These are phyloP conservation scores for Anorthoa munda DNA, from an alignment of 2,888 invertebrate genomes.

Conservation along the genomic window DNA sequence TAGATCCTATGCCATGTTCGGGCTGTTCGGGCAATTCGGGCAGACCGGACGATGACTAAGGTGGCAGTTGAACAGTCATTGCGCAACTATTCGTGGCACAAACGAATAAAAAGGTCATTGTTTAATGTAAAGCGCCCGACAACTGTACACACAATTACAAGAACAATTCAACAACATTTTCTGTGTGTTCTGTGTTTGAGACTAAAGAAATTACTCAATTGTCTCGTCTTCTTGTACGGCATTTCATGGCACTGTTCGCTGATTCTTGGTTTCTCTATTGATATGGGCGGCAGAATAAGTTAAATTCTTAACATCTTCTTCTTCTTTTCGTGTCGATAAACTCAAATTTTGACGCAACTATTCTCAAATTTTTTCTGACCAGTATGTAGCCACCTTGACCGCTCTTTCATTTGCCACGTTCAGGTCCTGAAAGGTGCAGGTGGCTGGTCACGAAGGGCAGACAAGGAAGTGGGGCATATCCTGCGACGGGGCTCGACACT, in stretches of 20 bases:
- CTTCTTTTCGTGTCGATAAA: too few relatives aligned
- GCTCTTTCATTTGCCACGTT: too few relatives aligned
- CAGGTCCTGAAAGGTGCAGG: too few relatives aligned
- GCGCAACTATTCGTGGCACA: slow-evolving; percentile 62
- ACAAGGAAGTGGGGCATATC: too few relatives aligned
- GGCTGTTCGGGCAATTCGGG: slow-evolving; percentile 56
- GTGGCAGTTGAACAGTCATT: slow-evolving; percentile 48
- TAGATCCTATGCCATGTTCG: slow-evolving; percentile 54
- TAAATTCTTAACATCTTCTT: too few relatives aligned
- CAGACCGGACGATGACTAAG: slow-evolving; percentile 64
- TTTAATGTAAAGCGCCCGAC: slow-evolving; percentile 56
- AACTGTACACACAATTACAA: slow-evolving; percentile 63
- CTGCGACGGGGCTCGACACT: too few relatives aligned
- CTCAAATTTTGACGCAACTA: too few relatives aligned
- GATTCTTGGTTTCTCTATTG: neutral
- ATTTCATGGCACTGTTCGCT: neutral
- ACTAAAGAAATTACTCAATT: slow-evolving; percentile 3
- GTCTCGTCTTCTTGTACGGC: neutral
- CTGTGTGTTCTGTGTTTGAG: slow-evolving; percentile 12
- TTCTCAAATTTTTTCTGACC: too few relatives aligned
- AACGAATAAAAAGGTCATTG: slow-evolving; percentile 66
- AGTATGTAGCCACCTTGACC: too few relatives aligned
- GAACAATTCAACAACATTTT: slow-evolving; percentile 35
- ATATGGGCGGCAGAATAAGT: neutral
- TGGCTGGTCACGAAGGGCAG: too few relatives aligned